phyloP scores from a whole-genome alignment of 2,113 vertebrate genomes.

The Choloepus hoffmanni region DNA sequence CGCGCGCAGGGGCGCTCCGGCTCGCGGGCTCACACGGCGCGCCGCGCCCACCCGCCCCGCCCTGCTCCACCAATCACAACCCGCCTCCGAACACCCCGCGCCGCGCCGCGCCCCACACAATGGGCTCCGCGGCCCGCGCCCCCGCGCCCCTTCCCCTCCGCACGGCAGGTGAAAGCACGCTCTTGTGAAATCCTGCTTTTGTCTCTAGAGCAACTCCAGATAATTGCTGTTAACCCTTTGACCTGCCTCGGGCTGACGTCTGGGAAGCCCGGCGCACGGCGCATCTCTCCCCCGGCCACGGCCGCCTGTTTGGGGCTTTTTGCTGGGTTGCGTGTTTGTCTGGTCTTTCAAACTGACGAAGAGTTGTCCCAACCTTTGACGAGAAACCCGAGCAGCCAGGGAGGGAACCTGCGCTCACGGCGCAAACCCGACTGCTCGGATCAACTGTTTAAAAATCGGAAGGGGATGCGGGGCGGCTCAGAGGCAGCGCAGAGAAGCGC shows the following conservation, averaged over 20 bases:
- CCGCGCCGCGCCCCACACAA: constrained; percentile 89
- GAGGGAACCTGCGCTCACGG: background rate
- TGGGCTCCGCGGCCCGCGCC: constrained; percentile 84
- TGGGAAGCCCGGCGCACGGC: constrained; percentile 86
- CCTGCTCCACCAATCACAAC: constrained; percentile 97
- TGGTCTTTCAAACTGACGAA: constrained; percentile 56
- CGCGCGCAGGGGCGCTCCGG: constrained; percentile 92
- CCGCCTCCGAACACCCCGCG: constrained; percentile 93
- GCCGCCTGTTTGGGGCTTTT: background rate
- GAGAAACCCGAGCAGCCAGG: background rate
- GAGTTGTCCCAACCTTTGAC: constrained; percentile 60
- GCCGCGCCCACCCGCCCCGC: constrained; percentile 95
- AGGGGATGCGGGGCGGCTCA: constrained; percentile 54
- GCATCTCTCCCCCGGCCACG: constrained; percentile 59
- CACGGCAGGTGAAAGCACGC: constrained; percentile 94
- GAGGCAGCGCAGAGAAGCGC: background rate
- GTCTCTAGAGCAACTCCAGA: constrained; percentile 86
- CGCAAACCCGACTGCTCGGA: background rate
- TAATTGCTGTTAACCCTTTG: constrained; percentile 94
- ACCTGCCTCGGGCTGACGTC: constrained; percentile 87
- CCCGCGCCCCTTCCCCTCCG: constrained; percentile 70
- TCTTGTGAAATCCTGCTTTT: constrained; percentile 88
- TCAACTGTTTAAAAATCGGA: constrained; percentile 32
- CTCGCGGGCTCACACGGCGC: constrained; percentile 93
- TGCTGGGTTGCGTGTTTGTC: background rate